Base-by-base conservation (phyloP, 2,888 invertebrate species). In the Eristalis intricaria region DNA sequence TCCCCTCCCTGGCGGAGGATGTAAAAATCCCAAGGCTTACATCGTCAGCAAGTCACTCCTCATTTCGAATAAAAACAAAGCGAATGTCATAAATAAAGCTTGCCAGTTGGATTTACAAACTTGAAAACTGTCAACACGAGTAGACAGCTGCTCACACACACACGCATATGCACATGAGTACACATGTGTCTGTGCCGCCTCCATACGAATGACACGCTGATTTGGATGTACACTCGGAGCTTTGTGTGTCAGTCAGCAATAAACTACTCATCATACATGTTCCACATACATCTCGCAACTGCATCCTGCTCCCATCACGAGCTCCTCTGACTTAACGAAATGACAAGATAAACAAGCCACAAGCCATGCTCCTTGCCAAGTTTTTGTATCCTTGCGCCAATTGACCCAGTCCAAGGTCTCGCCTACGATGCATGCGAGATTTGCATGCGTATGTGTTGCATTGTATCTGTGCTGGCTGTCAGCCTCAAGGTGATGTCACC, bases 331-430 rank as follows among this genome's bases (percentile, higher is more conserved):
- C 50, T 50, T 50, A 50, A 19, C 19, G 19, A 50, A 50, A 50
- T 19, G 50, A 50, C n/a, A 19, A 50, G 50, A 50, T 50, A 50
- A 50, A 50, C 50, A 50, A 50, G 50, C 50, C 50, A 50, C 50
- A 50, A 50, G 19, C 50, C 50, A 19, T 50, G 19, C 50, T 50
- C 50, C 50, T 19, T 50, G 50, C 19, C 50, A 50, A 50, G 50
- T 19, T n/a, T 50, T 50, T 50, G 50, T n/a, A 50, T 50, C 50
- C 50, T 50, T 50, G 50, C 50, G 50, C 50, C 50, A 50, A 50
- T 50, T 50, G 50, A 50, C 50, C 50, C 50, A 50, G 50, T 50
- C 50, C 50, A 50, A 50, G 50, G 50, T 50, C n/a, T n/a, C 50
- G 50, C n/a, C 2, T 15, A 43, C 7, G 43, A 32, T 43, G 43